Conservation (phyloP, 2,113 vertebrate species). For the Scalopus aquaticus region DNA sequence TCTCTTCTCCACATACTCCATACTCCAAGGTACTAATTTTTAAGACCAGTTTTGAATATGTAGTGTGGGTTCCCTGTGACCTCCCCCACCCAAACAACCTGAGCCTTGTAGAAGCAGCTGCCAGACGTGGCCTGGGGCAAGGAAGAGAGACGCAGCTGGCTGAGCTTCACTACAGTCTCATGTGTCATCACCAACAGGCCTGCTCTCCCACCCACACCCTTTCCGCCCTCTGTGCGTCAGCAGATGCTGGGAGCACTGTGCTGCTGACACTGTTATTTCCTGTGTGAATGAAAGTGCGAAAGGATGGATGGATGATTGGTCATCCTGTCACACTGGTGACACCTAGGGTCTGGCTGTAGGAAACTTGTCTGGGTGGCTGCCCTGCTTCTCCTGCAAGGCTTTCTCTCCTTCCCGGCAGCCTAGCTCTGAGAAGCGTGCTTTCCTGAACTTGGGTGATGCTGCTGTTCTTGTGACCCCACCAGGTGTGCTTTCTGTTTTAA, state of each 20-base stretch:
- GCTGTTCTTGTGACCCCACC: not conserved
- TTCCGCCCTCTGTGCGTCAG: constrained; percentile 47
- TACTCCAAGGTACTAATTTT: not conserved
- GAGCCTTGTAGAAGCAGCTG: not conserved
- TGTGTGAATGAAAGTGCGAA: not conserved
- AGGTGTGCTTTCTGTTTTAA: not conserved
- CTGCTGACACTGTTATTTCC: constrained; percentile 55
- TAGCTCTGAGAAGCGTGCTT: no score
- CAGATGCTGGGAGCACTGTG: not conserved
- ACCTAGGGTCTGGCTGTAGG: constrained; percentile 12
- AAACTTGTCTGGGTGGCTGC: not conserved
- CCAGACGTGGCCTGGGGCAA: not conserved
- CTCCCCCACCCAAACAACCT: not conserved
- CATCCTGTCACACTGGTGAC: not conserved
- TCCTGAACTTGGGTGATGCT: not conserved
- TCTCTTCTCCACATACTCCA: no score
- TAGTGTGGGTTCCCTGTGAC: not conserved
- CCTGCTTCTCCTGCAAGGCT: not conserved
- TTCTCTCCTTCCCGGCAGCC: not conserved
- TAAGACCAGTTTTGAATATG: not conserved
- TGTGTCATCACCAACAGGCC: not conserved
- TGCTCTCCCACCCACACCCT: not conserved
- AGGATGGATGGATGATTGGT: not conserved
- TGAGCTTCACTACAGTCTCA: not conserved
- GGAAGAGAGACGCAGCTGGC: not conserved